A percentile compares a stretch with the other conserved stretches of the same genome.
These are phyloP conservation scores for Zaprionus ornatus DNA, from an alignment of 1,140 invertebrate genomes.

Conservation along the genomic window DNA sequence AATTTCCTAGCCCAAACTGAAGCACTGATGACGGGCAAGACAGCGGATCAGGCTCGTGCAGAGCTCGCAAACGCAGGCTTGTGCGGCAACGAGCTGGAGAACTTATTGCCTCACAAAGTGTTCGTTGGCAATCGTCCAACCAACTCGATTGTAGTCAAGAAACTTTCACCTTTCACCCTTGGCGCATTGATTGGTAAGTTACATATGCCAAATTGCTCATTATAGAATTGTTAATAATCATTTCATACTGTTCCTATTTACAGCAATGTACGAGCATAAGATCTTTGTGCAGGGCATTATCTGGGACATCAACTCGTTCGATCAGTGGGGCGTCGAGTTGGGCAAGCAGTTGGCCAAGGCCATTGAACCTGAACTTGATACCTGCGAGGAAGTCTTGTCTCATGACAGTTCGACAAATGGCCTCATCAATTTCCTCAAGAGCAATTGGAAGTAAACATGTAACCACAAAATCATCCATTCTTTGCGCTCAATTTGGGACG, in stretches of 20 bases:
- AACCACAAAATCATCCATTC: not conserved
- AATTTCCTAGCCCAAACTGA: slow-evolving; percentile 99
- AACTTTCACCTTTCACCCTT: slow-evolving; percentile 96
- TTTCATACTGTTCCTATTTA: slow-evolving; percentile 76
- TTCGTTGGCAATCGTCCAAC: slow-evolving; percentile 99
- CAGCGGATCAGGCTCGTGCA: slow-evolving; percentile 88
- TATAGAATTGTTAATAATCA: not conserved
- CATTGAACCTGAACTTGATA: slow-evolving; percentile 96
- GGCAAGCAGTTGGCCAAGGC: slow-evolving; percentile 99
- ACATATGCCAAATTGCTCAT: not conserved
- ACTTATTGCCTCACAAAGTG: slow-evolving; percentile 97
- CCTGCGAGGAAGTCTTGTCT: slow-evolving; percentile 85
- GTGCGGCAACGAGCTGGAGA: slow-evolving; percentile 88
- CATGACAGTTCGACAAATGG: slow-evolving; percentile 98
- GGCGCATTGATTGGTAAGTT: slow-evolving; percentile 96
- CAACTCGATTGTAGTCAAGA: slow-evolving; percentile 98
- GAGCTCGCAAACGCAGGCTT: slow-evolving; percentile 91
- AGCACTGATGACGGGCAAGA: slow-evolving; percentile 97
- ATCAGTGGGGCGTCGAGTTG: slow-evolving; percentile 99
- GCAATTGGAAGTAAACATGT: slow-evolving; percentile 84
- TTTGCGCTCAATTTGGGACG: slow-evolving; percentile 14
- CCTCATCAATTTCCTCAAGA: slow-evolving; percentile 97
- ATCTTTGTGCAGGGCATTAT: slow-evolving; percentile 99
- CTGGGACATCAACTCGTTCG: slow-evolving; percentile 99
- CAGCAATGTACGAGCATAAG: slow-evolving; percentile 99